Evolutionary conservation across 2,113 vertebrate species (phyloP).

Genomic region (Ceyx cyanopectus): DNA sequence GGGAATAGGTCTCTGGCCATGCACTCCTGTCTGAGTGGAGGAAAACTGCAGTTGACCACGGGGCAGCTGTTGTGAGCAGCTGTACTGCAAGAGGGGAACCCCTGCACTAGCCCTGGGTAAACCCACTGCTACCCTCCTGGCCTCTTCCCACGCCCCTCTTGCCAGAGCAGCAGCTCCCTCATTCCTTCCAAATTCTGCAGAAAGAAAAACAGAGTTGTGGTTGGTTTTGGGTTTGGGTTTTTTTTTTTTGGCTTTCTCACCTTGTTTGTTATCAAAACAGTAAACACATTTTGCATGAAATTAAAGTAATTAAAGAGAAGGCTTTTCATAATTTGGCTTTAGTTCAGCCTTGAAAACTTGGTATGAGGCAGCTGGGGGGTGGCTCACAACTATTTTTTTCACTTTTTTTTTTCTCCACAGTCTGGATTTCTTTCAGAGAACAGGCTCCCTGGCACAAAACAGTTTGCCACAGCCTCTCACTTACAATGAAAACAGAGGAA

Average conservation of each 20-base stretch:
- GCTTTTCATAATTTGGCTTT: neutral
- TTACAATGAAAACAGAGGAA: slow-evolving; percentile 35
- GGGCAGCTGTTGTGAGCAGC: neutral
- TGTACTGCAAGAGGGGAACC: no score
- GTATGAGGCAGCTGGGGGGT: neutral
- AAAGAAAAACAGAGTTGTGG: neutral
- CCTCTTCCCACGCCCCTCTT: neutral
- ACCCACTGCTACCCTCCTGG: neutral
- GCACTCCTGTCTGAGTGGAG: neutral
- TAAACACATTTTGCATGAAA: neutral
- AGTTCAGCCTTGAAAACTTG: neutral
- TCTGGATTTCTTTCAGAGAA: neutral
- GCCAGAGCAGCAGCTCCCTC: neutral
- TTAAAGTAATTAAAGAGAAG: neutral
- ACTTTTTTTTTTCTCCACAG: neutral
- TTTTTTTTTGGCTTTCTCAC: neutral
- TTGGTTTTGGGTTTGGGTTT: neutral
- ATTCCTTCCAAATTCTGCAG: neutral
- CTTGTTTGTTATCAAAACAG: neutral
- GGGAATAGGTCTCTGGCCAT: neutral
- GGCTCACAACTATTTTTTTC: neutral
- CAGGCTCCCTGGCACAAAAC: neutral
- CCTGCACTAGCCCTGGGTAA: neutral
- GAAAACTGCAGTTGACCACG: neutral
- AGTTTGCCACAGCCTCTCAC: neutral